Conservation (phyloP, 2,888 invertebrate genomes). For the Eueremaeus valkanovi region DNA sequence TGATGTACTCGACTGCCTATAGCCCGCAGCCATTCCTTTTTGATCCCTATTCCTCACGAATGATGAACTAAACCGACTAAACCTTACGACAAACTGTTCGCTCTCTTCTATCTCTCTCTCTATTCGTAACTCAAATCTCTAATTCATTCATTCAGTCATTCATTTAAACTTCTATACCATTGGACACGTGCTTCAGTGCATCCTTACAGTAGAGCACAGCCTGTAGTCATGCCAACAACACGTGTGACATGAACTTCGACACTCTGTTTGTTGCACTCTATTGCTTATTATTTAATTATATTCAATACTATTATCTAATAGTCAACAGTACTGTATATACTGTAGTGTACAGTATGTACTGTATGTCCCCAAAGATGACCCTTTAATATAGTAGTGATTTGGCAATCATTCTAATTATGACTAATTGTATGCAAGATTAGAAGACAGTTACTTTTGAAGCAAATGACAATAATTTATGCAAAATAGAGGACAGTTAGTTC, state of each 20-base stretch:
- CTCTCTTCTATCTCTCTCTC: neutral
- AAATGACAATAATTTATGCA: no score
- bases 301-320: neutral
- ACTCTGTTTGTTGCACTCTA: neutral
- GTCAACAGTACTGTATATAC: no score
- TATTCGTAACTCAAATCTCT: neutral
- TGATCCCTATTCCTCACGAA: slow-evolving; percentile 3
- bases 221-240: slow-evolving; percentile 33
- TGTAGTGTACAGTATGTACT: neutral
- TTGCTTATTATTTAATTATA: neutral
- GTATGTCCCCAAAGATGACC: slow-evolving; percentile 7
- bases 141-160: neutral
- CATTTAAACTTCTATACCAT: neutral
- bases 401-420: no score
- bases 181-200: slow-evolving; percentile 15
- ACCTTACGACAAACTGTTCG: neutral
- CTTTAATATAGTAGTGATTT: neutral
- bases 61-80: slow-evolving; percentile 2
- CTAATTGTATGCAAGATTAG: no score
- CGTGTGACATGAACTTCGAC: slow-evolving; percentile 3
- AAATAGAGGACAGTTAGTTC: no score
- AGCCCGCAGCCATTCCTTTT: slow-evolving; percentile 31
- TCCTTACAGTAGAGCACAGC: slow-evolving; percentile 7
- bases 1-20: slow-evolving; percentile 31
- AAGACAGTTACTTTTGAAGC: no score